Base-by-base conservation (phyloP, 2,113 vertebrate species). In the Archocentrus centrarchus region DNA sequence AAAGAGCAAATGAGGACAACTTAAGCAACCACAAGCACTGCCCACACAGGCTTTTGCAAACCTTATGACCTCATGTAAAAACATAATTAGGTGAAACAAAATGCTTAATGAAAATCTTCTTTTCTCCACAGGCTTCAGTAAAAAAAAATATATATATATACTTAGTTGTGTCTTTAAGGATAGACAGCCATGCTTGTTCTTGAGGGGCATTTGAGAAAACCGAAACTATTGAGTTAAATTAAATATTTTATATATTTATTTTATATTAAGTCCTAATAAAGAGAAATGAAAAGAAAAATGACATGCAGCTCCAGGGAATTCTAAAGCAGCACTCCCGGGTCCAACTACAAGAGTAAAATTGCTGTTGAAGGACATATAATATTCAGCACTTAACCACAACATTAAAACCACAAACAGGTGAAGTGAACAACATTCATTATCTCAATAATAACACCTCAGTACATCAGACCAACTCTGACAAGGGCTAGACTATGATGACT, bases 1-100 rank as follows among this genome's bases (percentile, higher is more conserved):
- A 68, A 50, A 88, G 79, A 77, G 88, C 75, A 88, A 68, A 80
- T 59, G 59, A 88, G 86, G 86, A 84, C 81, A 88, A 66, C 30
- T 83, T 14, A 30, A 75, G 47, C 57, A 66, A 63, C 24, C 17
- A 10, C 37, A 55, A 70, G 53, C 18, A 13, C 73, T 61, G 35
- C 75, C 35, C 1, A 18, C 59, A 79, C 35, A 66, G 15, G 64
- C 59, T 62, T 79, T 77, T 64, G n/a, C 20, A 64, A 80, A 75
- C 70, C 53, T 57, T 35, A 50, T 70, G 44, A 70, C 24, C 24
- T 70, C 66, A 53, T 70, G 17, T 53, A 70, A 53, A 70, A 70
- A 70, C 17, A 70, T 70, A 50, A 70, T 70, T 30, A 70, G 64
- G 27, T 1, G 2, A 70, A 70, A 70, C 41, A 50, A 70, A 68